Percentiles rank a stretch among this genome's conserved stretches.
These are phyloP conservation scores for Apeira syringaria DNA, from an alignment of 2,888 invertebrate species.

Conservation along the genomic window DNA sequence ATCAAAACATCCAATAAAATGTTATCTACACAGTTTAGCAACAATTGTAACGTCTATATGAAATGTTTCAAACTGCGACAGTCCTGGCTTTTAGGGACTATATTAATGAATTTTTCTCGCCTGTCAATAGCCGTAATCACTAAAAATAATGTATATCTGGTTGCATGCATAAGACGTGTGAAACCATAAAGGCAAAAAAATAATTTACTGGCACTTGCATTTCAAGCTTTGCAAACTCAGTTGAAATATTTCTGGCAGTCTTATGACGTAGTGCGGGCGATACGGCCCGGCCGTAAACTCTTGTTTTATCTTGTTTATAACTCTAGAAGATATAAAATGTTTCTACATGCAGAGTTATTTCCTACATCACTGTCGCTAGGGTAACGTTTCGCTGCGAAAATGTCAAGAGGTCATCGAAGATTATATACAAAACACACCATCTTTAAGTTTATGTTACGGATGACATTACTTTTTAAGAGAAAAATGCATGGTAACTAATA, in stretches of 20 bases:
- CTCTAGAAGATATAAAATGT: constrained; percentile 16
- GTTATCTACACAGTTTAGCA: too few species aligned
- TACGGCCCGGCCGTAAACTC: constrained; percentile 11
- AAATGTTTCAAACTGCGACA: too few species aligned
- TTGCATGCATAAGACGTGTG: neutral
- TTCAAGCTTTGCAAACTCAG: neutral
- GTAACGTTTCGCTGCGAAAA: constrained; percentile 9
- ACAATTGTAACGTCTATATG: too few species aligned
- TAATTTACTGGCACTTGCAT: neutral
- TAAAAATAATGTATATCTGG: too few species aligned
- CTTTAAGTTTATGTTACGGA: too few species aligned
- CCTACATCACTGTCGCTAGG: constrained; percentile 12
- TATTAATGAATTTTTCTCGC: too few species aligned
- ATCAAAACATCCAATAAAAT: too few species aligned
- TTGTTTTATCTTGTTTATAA: constrained; percentile 23
- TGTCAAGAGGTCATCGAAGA: constrained; percentile 11
- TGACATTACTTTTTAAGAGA: too few species aligned
- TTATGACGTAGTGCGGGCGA: constrained; percentile 5
- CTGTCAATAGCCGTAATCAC: too few species aligned
- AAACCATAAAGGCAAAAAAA: neutral
- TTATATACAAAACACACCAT: too few species aligned
- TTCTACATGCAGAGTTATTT: constrained; percentile 9
- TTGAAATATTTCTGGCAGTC: constrained; percentile 5
- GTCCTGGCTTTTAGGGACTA: too few species aligned
- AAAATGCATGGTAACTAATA: too few species aligned